Conservation (phyloP, 2,888 invertebrate species). For the Drosophila yooni region DNA sequence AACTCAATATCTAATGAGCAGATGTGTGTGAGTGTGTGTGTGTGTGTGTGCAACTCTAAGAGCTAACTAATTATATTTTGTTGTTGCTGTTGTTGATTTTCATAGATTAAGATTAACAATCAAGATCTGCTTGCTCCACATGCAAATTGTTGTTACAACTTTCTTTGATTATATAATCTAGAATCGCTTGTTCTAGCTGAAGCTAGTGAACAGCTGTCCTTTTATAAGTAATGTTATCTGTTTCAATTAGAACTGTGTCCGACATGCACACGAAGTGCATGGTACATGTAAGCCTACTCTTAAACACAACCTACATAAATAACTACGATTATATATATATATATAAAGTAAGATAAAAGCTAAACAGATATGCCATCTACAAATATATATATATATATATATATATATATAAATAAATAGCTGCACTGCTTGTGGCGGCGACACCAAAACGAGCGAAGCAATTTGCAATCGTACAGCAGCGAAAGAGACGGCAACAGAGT, state of each 20-base stretch:
- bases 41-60: background rate
- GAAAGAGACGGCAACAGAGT: slow-evolving; percentile 40
- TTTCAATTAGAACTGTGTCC: slow-evolving; percentile 13
- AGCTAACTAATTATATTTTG: background rate
- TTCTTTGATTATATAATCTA: background rate
- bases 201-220: background rate
- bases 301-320: background rate
- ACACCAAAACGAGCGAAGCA: slow-evolving; percentile 4
- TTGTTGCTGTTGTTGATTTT: background rate
- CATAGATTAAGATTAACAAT: slow-evolving; percentile 2
- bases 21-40: background rate
- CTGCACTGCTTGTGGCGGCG: background rate
- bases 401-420: background rate
- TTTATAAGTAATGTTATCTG: slow-evolving; percentile 10
- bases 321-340: background rate
- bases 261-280: background rate
- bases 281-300: slow-evolving; percentile 10
- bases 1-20: background rate
- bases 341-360: background rate
- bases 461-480: slow-evolving; percentile 13
- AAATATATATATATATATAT: background rate
- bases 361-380: background rate
- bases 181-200: background rate
- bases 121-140: background rate
- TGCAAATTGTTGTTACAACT: background rate